Evolutionary conservation across 2,113 vertebrate species (phyloP), one percentile per base, ranked within the genome.

Genomic region (Nyctereutes procyonoides): DNA sequence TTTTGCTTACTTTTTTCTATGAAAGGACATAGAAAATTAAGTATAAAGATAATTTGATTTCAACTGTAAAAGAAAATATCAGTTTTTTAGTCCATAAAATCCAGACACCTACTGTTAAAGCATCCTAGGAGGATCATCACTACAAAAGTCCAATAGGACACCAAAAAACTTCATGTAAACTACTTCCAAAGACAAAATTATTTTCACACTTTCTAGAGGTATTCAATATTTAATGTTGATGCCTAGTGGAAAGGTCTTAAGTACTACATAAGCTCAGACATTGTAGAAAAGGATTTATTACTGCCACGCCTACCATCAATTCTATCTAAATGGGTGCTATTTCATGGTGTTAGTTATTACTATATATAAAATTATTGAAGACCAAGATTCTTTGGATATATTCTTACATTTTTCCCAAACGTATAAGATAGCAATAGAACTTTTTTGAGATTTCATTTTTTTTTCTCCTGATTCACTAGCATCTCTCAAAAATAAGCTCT

Each of bases 401-500:
- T 20, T 13, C 65, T 12, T 13, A 14, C 30, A 65, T 32, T n/a
- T 82, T 67, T 20, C 67, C 20, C 28, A 38, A 51, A 32, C 43
- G 88, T 35, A 2, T 5, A 84, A 48, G 69, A 69, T 2, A 10
- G 48, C 71, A 26, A 97, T 38, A 74, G 55, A 17, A 85, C 60
- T 32, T 48, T 28, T 35, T 17, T 63, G 48, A 56, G 65, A 13
- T 85, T 76, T 96, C 6, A 2, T 51, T 69, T 92, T 69, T n/a
- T n/a, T 92, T 93, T 87, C 62, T 82, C 93, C 32, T 95, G 30
- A 96, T 89, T 97, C 88, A 77, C 15, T 48, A 93, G 62, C 48
- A 96, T 79, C 63, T 96, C 84, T 95, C 2, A 43, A 32, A 96
- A 58, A 58, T 93, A 96, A 97, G 90, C 97, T 43, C 69, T 43